phyloP scores from a whole-genome alignment of 2,113 vertebrate genomes.

The Saimiri boliviensis region DNA sequence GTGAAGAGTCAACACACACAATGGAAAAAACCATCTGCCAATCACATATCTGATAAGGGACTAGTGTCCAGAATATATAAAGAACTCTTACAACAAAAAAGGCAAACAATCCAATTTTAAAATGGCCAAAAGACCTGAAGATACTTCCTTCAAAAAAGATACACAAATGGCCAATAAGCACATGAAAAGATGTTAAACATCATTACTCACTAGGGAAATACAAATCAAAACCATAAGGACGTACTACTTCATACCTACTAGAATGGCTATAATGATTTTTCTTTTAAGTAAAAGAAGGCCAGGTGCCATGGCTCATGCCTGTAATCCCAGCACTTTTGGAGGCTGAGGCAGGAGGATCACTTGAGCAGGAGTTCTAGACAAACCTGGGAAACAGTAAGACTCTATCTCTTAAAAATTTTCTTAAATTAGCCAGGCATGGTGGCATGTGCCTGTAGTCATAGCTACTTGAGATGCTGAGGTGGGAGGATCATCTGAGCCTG shows the following conservation, averaged over 20 bases:
- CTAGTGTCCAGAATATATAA: neutral
- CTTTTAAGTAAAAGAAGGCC: neutral
- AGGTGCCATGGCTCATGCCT: too few relatives aligned
- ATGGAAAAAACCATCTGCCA: slow-evolving; percentile 20
- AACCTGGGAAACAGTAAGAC: too few relatives aligned
- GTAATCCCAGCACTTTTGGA: too few relatives aligned
- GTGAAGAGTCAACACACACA: neutral
- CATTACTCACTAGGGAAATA: neutral
- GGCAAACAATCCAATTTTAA: neutral
- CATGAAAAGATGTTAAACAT: neutral
- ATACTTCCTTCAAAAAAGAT: slow-evolving; percentile 17
- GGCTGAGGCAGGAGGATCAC: too few relatives aligned
- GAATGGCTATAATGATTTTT: neutral
- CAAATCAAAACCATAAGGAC: slow-evolving; percentile 30
- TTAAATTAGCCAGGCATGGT: too few relatives aligned
- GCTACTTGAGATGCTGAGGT: too few relatives aligned
- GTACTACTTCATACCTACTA: neutral
- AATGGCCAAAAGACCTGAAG: neutral
- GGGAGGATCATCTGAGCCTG: too few relatives aligned
- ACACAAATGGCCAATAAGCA: neutral
- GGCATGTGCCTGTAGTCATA: too few relatives aligned
- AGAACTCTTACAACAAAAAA: slow-evolving; percentile 11
- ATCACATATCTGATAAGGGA: neutral
- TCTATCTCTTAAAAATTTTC: too few relatives aligned
- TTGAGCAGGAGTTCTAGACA: too few relatives aligned